A percentile compares a stretch with the other conserved stretches of the same genome.
These are phyloP conservation scores for Drosophila littoralis DNA, from an alignment of 1,140 invertebrate genomes.

Conservation along the genomic window DNA sequence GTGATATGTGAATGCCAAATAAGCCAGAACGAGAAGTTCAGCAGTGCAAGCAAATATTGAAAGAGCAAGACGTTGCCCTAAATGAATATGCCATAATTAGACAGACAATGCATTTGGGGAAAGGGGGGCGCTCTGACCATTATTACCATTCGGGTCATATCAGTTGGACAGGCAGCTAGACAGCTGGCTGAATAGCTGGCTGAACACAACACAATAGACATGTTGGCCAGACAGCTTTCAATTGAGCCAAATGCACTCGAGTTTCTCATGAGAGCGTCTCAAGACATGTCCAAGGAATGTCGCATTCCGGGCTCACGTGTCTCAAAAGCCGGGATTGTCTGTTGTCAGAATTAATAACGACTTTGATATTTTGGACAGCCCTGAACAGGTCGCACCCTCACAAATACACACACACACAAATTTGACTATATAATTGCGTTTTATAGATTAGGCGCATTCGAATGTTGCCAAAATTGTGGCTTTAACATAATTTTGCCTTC, in stretches of 20 bases:
- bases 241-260: slow-evolving; percentile 51
- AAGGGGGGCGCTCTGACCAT: not conserved
- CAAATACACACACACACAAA: not conserved
- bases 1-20: slow-evolving; percentile 12
- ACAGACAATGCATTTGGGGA: slow-evolving; percentile 15
- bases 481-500: slow-evolving; percentile 13
- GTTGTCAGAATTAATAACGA: slow-evolving; percentile 39
- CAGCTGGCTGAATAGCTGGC: not conserved
- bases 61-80: slow-evolving; percentile 3
- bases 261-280: slow-evolving; percentile 32
- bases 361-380: slow-evolving; percentile 29
- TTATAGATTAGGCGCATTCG: slow-evolving; percentile 11
- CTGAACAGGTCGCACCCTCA: slow-evolving; percentile 16
- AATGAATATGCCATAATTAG: slow-evolving; percentile 38
- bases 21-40: not conserved
- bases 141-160: slow-evolving; percentile 33
- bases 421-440: slow-evolving; percentile 31
- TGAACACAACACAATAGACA: slow-evolving; percentile 32
- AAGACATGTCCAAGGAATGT: slow-evolving; percentile 36
- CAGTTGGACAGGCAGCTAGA: slow-evolving; percentile 31
- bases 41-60: not conserved
- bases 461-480: slow-evolving; percentile 4
- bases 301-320: slow-evolving; percentile 17
- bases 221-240: slow-evolving; percentile 38
- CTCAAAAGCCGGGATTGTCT: not conserved